Evolutionary conservation across 2,888 invertebrate genomes (phyloP), one percentile per base, ranked within the genome.

Genomic region (Hemithea aestivaria): DNA sequence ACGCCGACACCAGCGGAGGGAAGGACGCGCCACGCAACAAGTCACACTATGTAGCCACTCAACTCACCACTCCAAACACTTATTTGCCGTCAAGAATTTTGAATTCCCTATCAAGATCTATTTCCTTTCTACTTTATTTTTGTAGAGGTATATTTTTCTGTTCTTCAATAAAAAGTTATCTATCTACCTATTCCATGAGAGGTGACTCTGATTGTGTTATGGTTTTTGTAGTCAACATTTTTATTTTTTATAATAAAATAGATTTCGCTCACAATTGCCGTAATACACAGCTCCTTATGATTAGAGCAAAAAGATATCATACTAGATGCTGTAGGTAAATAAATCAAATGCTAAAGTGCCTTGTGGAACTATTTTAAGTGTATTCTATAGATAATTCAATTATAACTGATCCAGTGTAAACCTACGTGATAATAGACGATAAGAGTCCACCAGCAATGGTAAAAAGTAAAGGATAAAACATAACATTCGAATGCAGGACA

Each of bases 31-130:
- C 56, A 63, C 54, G 69, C 73, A 70, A 71, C 59, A 73, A 55
- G 75, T 80, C 69, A 80, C 80, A 69, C 75, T 61, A 79, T 83
- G 84, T 82, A 84, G 81, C 81, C 78, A 80, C 85, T 75, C 80
- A 65, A 44, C 40, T 36, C 33, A 16, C 55, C 58, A 35, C 53
- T 45, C 55, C 60, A 63, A 56, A 56, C 47, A 52, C 45, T 45
- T 37, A 47, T 31, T 39, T 27, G 27, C 16, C 32, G 27, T 16
- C 16, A 22, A 6, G 27, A 10, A n/a, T n/a, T n/a, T n/a, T n/a
- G n/a, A n/a, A 46, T 31, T 39, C 29, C 30, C 12, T 36, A 29
- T 12, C 20, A 26, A 6, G 27, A 9, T 27, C 23, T 23, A 27
- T 10, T 21, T 6, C 10, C 5, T 21, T 26, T 24, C n/a, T 26